phyloP scores from a whole-genome alignment of 2,888 invertebrate genomes.

The Eristalis arbustorum region DNA sequence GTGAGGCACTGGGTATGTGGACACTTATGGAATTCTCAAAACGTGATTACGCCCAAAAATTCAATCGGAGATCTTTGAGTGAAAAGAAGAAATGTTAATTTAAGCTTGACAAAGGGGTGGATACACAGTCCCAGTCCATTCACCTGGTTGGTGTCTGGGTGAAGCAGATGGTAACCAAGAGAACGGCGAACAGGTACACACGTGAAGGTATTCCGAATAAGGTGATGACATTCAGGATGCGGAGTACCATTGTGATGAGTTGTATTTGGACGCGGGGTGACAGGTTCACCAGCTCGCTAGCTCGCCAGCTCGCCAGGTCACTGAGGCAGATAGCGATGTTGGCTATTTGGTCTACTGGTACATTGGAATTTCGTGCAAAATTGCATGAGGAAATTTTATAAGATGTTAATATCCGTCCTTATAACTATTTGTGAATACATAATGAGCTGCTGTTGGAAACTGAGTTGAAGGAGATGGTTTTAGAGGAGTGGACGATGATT shows the following conservation, averaged over 20 bases:
- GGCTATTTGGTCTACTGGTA: not conserved
- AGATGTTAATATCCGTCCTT: constrained; percentile 62
- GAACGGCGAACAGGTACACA: not conserved
- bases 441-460: constrained; percentile 11
- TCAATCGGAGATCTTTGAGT: constrained; percentile 3
- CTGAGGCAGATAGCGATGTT: not conserved
- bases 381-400: constrained; percentile 47
- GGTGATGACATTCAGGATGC: not conserved
- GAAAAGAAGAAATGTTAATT: not conserved
- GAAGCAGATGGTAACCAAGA: constrained; percentile 31
- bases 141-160: constrained; percentile 35
- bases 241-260: not conserved
- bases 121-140: constrained; percentile 27
- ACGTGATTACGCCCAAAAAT: constrained; percentile 24
- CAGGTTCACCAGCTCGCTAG: too few relatives aligned
- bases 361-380: constrained; percentile 13
- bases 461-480: not conserved
- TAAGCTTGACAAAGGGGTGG: not conserved
- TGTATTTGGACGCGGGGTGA: not conserved
- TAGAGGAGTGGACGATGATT: not conserved
- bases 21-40: constrained; percentile 49
- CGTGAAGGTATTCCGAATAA: constrained; percentile 31
- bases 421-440: constrained; percentile 51
- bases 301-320: too few relatives aligned
- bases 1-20: constrained; percentile 35